phyloP scores from a whole-genome alignment of 2,888 invertebrate genomes.

The Phasia obesa region DNA sequence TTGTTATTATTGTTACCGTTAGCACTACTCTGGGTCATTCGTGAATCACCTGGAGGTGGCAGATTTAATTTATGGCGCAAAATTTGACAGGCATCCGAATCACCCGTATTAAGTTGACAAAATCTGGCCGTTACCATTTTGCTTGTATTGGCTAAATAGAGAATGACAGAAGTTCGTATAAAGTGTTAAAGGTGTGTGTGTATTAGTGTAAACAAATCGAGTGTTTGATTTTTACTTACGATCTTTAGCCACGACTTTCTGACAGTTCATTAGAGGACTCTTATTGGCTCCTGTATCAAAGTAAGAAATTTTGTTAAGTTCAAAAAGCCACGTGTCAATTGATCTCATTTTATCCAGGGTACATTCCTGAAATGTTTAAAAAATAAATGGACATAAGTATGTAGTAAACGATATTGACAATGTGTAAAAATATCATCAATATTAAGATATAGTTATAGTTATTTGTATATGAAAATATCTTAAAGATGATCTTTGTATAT shows the following conservation, averaged over 20 bases:
- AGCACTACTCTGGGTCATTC: slow-evolving; percentile 42
- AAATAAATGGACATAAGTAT: too few relatives aligned
- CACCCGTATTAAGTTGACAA: slow-evolving; percentile 80
- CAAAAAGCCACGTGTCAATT: slow-evolving; percentile 80
- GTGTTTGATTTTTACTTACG: slow-evolving; percentile 75
- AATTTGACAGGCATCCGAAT: slow-evolving; percentile 80
- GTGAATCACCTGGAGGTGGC: slow-evolving; percentile 52
- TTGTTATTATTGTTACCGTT: slow-evolving; percentile 61
- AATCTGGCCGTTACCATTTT: slow-evolving; percentile 80
- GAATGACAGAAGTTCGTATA: neutral
- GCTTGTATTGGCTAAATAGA: slow-evolving; percentile 72
- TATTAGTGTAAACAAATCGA: neutral
- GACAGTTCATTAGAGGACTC: slow-evolving; percentile 81
- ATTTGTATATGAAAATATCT: too few relatives aligned
- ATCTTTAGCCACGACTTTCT: slow-evolving; percentile 81
- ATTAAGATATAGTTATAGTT: too few relatives aligned
- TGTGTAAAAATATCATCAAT: too few relatives aligned
- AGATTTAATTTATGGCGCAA: slow-evolving; percentile 75
- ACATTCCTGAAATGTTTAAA: slow-evolving; percentile 76
- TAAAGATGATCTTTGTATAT: too few relatives aligned
- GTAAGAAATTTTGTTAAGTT: slow-evolving; percentile 82
- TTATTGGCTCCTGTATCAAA: slow-evolving; percentile 77
- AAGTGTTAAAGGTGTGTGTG: neutral
- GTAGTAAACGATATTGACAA: too few relatives aligned
- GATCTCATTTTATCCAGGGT: slow-evolving; percentile 80